Conservation (phyloP, 2,888 invertebrate genomes). For the Drosophila atripex region DNA sequence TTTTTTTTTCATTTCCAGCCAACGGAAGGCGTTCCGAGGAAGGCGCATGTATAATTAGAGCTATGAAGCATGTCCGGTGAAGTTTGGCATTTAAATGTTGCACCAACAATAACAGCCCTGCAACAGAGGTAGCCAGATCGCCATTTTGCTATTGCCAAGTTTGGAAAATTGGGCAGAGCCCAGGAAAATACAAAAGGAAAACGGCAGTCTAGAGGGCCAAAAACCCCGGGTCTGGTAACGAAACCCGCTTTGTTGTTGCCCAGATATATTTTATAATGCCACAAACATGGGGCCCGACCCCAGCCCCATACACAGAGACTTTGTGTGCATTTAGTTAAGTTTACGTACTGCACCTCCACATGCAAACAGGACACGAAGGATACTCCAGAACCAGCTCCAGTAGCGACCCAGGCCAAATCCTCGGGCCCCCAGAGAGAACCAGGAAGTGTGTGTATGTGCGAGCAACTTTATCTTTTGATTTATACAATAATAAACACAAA, state of each 20-base stretch:
- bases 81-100: slow-evolving; percentile 77
- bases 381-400: slow-evolving; percentile 9
- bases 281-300: slow-evolving; percentile 64
- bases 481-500: slow-evolving; percentile 73
- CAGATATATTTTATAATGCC: slow-evolving; percentile 72
- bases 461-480: slow-evolving; percentile 72
- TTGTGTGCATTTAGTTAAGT: slow-evolving; percentile 53
- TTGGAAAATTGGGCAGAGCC: slow-evolving; percentile 63
- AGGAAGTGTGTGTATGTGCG: slow-evolving; percentile 56
- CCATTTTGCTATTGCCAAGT: slow-evolving; percentile 49
- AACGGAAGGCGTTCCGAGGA: slow-evolving; percentile 68
- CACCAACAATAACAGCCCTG: slow-evolving; percentile 50
- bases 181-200: slow-evolving; percentile 32
- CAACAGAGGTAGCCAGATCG: slow-evolving; percentile 36
- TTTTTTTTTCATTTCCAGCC: slow-evolving; percentile 29
- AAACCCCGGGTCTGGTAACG: background rate
- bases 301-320: slow-evolving; percentile 37
- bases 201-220: background rate
- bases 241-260: slow-evolving; percentile 34
- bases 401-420: slow-evolving; percentile 13
- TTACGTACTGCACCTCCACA: slow-evolving; percentile 51
- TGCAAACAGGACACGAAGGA: slow-evolving; percentile 49
- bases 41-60: slow-evolving; percentile 79
- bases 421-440: background rate
- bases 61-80: slow-evolving; percentile 79